Evolutionary conservation across 2,797 vertebrate genomes (phyloP).

Genomic region (Falco columbarius): DNA sequence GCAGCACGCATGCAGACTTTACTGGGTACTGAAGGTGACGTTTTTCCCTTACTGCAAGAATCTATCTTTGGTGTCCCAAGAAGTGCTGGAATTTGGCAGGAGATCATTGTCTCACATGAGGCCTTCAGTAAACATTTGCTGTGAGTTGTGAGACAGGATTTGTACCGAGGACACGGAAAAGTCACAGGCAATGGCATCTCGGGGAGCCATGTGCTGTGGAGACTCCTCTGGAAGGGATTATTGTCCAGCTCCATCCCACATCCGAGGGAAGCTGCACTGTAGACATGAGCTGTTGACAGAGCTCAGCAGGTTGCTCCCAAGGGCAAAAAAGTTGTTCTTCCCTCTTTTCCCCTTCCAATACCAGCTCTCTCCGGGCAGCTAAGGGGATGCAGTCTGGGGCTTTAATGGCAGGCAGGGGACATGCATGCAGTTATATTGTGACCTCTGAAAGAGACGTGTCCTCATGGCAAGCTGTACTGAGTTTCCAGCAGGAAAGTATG

Average conservation of each 20-base stretch:
- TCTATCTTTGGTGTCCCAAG: neutral
- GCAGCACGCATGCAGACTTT: neutral
- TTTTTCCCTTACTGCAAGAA: neutral
- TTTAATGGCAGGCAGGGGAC: neutral
- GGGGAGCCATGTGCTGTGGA: neutral
- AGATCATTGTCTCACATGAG: neutral
- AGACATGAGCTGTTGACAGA: neutral
- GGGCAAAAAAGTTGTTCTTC: neutral
- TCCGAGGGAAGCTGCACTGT: neutral
- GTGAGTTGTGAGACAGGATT: neutral
- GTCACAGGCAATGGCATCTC: neutral
- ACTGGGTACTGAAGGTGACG: neutral
- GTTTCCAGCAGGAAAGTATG: neutral
- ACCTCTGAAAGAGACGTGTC: neutral
- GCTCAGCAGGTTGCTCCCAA: neutral
- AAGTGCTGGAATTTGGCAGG: slow-evolving; percentile 20
- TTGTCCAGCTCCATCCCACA: neutral
- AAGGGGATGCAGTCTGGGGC: neutral
- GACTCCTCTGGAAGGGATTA: neutral
- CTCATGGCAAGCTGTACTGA: neutral
- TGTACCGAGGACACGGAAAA: neutral
- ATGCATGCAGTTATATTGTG: neutral
- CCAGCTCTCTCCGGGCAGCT: neutral
- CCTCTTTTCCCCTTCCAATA: neutral
- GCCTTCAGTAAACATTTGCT: neutral